Percentiles rank a stretch among this genome's conserved stretches.
Conservation (phyloP, 1,140 invertebrate genomes). For the Euura saliciscinereae region DNA sequence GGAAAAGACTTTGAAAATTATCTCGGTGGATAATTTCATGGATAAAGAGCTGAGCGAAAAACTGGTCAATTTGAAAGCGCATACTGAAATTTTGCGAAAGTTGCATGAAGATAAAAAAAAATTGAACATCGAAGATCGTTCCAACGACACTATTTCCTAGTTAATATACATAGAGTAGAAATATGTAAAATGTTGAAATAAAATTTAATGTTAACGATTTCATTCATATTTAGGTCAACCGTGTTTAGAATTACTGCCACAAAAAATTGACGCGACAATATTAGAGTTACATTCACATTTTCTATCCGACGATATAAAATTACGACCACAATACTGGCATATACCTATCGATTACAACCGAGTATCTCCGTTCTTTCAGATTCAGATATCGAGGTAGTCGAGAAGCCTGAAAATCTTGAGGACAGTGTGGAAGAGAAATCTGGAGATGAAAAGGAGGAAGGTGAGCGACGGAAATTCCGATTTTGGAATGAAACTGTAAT, state of each 20-base stretch:
- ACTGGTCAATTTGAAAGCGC: not conserved
- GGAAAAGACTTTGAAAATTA: no score
- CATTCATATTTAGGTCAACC: no score
- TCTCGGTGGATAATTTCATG: not conserved
- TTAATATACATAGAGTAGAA: no score
- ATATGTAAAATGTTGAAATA: no score
- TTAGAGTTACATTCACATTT: no score
- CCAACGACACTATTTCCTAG: no score
- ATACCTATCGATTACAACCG: no score
- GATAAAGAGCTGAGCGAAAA: not conserved
- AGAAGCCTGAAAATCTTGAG: constrained; percentile 31
- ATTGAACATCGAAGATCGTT: not conserved
- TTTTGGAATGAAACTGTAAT: constrained; percentile 14
- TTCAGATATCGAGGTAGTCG: constrained; percentile 51
- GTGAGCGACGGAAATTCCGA: not conserved
- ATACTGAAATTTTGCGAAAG: not conserved
- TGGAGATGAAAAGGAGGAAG: constrained; percentile 26
- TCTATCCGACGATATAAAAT: no score
- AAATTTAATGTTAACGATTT: no score
- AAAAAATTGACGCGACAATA: no score
- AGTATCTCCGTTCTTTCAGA: constrained; percentile 30
- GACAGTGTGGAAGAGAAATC: constrained; percentile 12
- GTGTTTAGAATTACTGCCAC: no score
- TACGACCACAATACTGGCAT: no score
- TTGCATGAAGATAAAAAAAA: not conserved